phyloP scores from a whole-genome alignment of 2,797 vertebrate species.

The Malurus leucopterus region DNA sequence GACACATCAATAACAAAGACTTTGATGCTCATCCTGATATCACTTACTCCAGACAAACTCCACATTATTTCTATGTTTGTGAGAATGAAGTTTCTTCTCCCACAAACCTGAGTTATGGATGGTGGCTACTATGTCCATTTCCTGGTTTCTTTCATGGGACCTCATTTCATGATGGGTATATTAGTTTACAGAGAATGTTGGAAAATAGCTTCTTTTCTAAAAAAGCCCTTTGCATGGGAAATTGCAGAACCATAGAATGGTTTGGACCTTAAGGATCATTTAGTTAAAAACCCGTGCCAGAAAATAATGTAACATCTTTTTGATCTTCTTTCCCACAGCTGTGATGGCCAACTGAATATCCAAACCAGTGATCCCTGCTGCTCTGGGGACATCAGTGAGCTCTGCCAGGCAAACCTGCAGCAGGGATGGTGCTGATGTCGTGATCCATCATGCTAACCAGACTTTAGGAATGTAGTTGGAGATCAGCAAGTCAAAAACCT shows the following conservation, averaged over 20 bases:
- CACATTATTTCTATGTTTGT: not conserved
- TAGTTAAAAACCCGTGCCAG: not conserved
- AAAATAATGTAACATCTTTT: rapidly evolving
- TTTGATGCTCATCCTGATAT: not conserved
- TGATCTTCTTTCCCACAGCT: not conserved
- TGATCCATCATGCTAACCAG: not conserved
- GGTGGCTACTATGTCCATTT: not conserved
- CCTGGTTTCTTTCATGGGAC: not conserved
- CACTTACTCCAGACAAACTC: rapidly evolving
- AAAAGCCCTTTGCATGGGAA: not conserved
- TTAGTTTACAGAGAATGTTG: not conserved
- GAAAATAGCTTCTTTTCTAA: not conserved
- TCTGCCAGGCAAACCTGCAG: not conserved
- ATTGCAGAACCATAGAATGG: not conserved
- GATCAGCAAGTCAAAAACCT: not conserved
- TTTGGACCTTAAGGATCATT: not conserved
- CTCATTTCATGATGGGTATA: not conserved
- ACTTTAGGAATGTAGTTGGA: not conserved
- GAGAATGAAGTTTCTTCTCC: not conserved
- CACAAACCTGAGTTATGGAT: not conserved
- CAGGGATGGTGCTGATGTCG: not conserved
- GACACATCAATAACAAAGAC: not conserved
- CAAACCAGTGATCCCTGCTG: not conserved
- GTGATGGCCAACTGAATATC: not conserved
- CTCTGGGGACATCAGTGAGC: not conserved